Conservation (phyloP, 1,140 invertebrate genomes). For the Thaumatotibia leucotreta region DNA sequence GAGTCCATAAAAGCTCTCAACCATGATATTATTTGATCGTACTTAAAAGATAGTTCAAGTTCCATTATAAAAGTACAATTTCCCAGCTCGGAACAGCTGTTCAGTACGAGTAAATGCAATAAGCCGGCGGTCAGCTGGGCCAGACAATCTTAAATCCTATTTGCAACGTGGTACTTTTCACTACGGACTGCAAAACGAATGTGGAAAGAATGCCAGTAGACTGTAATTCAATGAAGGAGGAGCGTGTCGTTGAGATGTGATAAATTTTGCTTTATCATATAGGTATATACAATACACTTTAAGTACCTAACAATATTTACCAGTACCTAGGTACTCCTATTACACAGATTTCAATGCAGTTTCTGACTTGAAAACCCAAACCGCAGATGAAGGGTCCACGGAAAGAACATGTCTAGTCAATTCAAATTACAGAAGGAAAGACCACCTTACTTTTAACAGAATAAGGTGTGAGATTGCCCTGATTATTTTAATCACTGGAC, state of each 20-base stretch:
- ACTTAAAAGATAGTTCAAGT: constrained; percentile 7
- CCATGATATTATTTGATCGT: not conserved
- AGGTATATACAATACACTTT: too few species aligned
- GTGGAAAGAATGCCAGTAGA: not conserved
- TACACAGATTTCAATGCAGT: too few species aligned
- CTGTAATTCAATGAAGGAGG: not conserved
- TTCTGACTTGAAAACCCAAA: too few species aligned
- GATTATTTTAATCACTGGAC: too few species aligned
- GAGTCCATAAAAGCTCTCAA: not conserved
- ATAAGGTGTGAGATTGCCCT: too few species aligned
- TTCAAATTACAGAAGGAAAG: too few species aligned
- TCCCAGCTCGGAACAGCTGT: constrained; percentile 1
- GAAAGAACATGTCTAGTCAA: too few species aligned
- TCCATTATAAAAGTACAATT: constrained; percentile 1
- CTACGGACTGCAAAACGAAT: not conserved
- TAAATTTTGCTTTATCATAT: too few species aligned
- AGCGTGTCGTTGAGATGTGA: not conserved
- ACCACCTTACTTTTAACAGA: too few species aligned
- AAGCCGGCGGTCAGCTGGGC: not conserved
- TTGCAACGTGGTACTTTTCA: constrained; percentile 8
- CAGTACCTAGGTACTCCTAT: too few species aligned
- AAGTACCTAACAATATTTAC: too few species aligned
- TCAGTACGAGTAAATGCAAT: constrained; percentile 7
- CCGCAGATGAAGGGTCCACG: too few species aligned
- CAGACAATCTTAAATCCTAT: constrained; percentile 12